Percentiles rank a stretch among this genome's conserved stretches.
Conservation (phyloP, 2,113 vertebrate species). For the Phyllostomus discolor region DNA sequence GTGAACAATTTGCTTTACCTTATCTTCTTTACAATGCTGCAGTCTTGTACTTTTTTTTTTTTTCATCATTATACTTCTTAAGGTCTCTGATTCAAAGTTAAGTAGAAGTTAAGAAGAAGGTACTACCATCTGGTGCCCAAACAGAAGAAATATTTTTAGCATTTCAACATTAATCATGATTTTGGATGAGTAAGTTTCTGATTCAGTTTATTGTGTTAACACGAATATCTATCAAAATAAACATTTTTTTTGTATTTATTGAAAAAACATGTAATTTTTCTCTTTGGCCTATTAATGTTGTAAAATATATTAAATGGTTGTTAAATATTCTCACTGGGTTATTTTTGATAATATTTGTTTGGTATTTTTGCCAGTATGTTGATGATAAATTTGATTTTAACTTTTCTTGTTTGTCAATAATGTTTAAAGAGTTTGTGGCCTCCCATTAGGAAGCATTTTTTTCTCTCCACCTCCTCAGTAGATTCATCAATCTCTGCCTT, state of each 20-base stretch:
- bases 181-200: neutral
- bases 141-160: neutral
- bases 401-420: neutral
- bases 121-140: neutral
- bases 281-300: neutral
- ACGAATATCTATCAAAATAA: neutral
- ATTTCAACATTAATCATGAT: neutral
- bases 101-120: neutral
- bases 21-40: neutral
- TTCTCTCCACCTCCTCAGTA: neutral
- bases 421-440: neutral
- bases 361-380: neutral
- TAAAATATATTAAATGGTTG: neutral
- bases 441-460: neutral
- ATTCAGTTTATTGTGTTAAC: neutral
- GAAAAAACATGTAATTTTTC: neutral
- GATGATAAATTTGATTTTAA: neutral
- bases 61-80: neutral
- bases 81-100: neutral
- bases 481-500: neutral
- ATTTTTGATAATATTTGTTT: neutral
- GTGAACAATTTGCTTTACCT: neutral
- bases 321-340: neutral
- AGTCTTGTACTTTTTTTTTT: neutral
- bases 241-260: neutral